Evolutionary conservation across 2,797 vertebrate species (phyloP), one percentile per base, ranked within the genome.

Genomic region (Falco cherrug): DNA sequence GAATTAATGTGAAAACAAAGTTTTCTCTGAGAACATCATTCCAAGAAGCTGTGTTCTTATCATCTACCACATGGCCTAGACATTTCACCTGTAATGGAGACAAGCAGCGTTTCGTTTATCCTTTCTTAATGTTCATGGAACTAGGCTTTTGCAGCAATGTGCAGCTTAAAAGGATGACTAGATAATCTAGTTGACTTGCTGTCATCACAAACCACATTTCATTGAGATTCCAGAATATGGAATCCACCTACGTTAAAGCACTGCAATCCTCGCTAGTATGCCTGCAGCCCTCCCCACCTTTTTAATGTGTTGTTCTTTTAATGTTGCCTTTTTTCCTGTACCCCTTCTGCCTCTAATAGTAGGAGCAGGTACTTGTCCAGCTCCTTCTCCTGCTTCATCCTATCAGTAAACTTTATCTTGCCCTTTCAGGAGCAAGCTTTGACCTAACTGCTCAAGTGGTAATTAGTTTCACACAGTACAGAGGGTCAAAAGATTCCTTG

Each of bases 1-100:
- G 92, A 95, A 95, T 94, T 91, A 81, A 92, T 63, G 45, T 54
- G 53, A 82, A 71, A 97, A 91, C 39, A 89, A 35, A 68, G 33
- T 92, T 79, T 45, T 97, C 56, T 85, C 87, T 73, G 53, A 88
- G 87, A 70, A 82, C 64, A 84, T 89, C 64, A 60, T 87, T 96
- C 61, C 95, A 88, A 94, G 84, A 89, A 87, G 53, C 50, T 45
- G 0, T 53, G 37, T 59, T 95, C 78, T 87, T 31, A 84, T 81
- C 39, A 37, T 78, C 80, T 68, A 79, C 88, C 51, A 28, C 2
- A 11, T 7, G 9, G 25, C 43, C 65, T 68, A 26, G 91, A 80
- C 63, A 50, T 22, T 78, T 19, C 33, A 22, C 13, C 94, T 82
- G 53, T 21, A 20, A 17, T 22, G 73, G 41, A 69, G 80, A 73